Evolutionary conservation across 2,113 vertebrate species (phyloP), one percentile per base, ranked within the genome.

Genomic region (Mesembrinibis cayennensis): DNA sequence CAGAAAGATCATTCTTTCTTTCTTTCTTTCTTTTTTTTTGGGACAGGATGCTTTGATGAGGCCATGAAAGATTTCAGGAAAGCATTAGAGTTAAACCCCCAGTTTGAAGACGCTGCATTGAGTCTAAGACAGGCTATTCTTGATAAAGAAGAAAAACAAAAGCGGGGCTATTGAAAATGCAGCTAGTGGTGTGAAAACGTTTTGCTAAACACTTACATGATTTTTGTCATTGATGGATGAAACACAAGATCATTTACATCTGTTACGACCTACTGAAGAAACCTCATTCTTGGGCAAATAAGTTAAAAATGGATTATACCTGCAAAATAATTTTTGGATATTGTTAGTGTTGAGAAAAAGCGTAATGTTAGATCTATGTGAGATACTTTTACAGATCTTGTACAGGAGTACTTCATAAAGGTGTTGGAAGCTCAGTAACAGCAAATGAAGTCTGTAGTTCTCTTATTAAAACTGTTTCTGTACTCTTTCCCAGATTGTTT

Each of bases 21-120:
- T 16, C 30, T 53, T 89, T 14, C 50, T 78, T 40, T n/a, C n/a
- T n/a, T 89, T 40, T 55, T 17, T 78, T 78, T 49, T 85, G 42
- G 73, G 44, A 53, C 97, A 99, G 99, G 99, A 61, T 99, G 98
- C 97, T 99, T 99, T 87, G 98, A 99, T 26, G 98, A 99, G 13
- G 99, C 99, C 44, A 96, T 99, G 82, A 97, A 97, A 59, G 99
- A 99, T 98, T 99, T 99, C 98, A 98, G 98, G 94, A 99, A 98
- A 92, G 99, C 97, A 7, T 97, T 99, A 95, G 98, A 98, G 40
- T 97, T 99, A 96, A 99, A 99, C 90, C 98, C 98, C 38, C 95
- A 97, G 69, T 99, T 99, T 97, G 98, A 99, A 98, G 99, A 99
- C 96, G 99, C 99, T 94, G 97, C 97, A 90, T 55, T 99, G 95